These are phyloP conservation scores for Albula goreensis DNA, from an alignment of 2,113 vertebrate species.

Conservation along the genomic window DNA sequence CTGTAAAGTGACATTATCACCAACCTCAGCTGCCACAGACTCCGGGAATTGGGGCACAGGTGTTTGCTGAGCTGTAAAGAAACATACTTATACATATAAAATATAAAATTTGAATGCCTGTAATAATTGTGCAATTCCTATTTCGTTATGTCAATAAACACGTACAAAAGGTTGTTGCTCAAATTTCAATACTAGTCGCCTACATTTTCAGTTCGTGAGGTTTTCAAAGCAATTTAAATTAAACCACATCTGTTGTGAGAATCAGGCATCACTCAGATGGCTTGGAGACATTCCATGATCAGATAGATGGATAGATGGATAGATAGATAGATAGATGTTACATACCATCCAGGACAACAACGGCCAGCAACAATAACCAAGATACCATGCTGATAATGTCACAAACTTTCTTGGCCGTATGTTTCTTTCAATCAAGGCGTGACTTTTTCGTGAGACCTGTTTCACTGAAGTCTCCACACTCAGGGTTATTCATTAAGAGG, in stretches of 20 bases:
- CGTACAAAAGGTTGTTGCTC: not conserved
- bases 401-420: not conserved
- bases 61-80: not conserved
- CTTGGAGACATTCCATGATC: not conserved
- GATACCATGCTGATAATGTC: not conserved
- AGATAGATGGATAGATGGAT: not conserved
- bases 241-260: not conserved
- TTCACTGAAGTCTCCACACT: not conserved
- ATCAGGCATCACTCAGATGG: not conserved
- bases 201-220: not conserved
- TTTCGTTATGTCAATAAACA: too few relatives aligned
- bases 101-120: too few relatives aligned
- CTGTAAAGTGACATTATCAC: not conserved
- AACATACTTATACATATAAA: not conserved
- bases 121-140: too few relatives aligned
- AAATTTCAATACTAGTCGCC: not conserved
- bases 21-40: not conserved
- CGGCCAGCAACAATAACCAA: not conserved
- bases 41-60: not conserved
- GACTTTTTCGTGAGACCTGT: not conserved
- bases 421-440: not conserved
- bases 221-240: not conserved
- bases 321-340: not conserved
- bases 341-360: not conserved
- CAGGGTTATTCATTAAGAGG: not conserved